Base-by-base conservation (phyloP, 2,113 vertebrate genomes). In the Brienomyrus longianalis region DNA sequence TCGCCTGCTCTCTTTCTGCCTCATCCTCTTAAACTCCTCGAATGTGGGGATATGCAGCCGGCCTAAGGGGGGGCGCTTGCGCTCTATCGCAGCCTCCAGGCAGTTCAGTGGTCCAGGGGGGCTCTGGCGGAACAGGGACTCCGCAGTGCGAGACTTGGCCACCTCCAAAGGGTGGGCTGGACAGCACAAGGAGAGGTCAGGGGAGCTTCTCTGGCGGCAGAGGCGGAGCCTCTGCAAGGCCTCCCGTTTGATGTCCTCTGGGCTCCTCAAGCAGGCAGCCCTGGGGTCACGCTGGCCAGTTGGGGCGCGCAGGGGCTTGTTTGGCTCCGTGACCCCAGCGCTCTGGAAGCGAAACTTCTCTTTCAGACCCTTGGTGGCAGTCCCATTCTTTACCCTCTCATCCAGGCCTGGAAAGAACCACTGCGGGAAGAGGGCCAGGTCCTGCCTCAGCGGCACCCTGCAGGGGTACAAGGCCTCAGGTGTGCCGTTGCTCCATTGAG, bases 1-100 rank as follows among this genome's bases (percentile, higher is more conserved):
- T 62, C 85, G 88, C 88, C 88, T 86, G n/a, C 74, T 90, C 39
- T 95, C 96, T 91, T 93, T 97, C 92, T 94, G 95, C 93, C 96
- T 96, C 97, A 97, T 98, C 91, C 92, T 95, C 91, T 97, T 98
- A 89, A 97, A 98, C 91, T 97, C 97, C 92, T 98, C 97, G 90
- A 99, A 98, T 5, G 96, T 97, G 0, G 97, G 96, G 90, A 98
- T 97, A 88, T 97, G 96, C 5, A 97, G 91, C 23, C 94, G 94
- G 10, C 95, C 96, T 91, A 93, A 93, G 23, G 93, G 95, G 77
- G 31, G 83, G 35, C 91, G 92, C 92, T 95, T 95, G 66, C 91
- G 94, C 52, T 92, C 95, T 6, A 77, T 4, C 3, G 27, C 31
- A 27, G 85, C 19, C 59, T 92, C 91, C 62, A 88, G 0, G 0